A percentile compares a stretch with the other conserved stretches of the same genome.
Evolutionary conservation across 64 coral and sea anemone genomes (phyloP).

Genomic region (Montipora sp.): DNA sequence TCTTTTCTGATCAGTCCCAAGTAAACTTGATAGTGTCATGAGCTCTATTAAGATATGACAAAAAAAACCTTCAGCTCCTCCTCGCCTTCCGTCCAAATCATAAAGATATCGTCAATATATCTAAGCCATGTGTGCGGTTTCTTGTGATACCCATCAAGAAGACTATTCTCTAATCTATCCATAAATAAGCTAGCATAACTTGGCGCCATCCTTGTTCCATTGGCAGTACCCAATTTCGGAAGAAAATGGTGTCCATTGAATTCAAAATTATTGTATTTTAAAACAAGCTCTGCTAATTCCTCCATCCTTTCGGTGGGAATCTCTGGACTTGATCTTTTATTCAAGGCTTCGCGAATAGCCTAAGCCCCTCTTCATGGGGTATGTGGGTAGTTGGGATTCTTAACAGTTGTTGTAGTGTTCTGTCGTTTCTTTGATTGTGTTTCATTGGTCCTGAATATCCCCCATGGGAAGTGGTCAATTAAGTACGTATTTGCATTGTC

Average conservation of each 20-base stretch:
- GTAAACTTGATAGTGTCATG: conserved; percentile 15
- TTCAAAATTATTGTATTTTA: neutral
- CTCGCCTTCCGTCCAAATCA: neutral
- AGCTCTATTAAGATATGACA: conserved; percentile 2
- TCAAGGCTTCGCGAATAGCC: neutral
- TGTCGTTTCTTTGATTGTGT: too few species aligned
- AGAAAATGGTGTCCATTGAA: conserved; percentile 9
- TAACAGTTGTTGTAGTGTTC: too few species aligned
- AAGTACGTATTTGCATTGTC: too few species aligned
- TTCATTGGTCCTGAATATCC: too few species aligned
- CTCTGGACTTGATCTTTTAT: neutral
- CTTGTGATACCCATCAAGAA: neutral
- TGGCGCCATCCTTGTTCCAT: conserved; percentile 24
- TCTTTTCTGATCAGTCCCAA: neutral
- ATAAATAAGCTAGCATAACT: conserved; percentile 17
- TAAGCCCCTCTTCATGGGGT: neutral
- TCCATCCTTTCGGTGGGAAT: neutral
- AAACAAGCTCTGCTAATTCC: neutral
- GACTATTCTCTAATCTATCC: neutral
- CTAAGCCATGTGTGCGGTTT: conserved; percentile 17
- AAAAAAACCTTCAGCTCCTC: conserved; percentile 27
- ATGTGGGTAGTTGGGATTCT: neutral
- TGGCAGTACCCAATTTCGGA: conserved; percentile 35
- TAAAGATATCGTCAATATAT: neutral
- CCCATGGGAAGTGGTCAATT: too few species aligned